These are phyloP conservation scores for Myripristis jacobus DNA, from an alignment of 2,797 vertebrate genomes.

Conservation along the genomic window DNA sequence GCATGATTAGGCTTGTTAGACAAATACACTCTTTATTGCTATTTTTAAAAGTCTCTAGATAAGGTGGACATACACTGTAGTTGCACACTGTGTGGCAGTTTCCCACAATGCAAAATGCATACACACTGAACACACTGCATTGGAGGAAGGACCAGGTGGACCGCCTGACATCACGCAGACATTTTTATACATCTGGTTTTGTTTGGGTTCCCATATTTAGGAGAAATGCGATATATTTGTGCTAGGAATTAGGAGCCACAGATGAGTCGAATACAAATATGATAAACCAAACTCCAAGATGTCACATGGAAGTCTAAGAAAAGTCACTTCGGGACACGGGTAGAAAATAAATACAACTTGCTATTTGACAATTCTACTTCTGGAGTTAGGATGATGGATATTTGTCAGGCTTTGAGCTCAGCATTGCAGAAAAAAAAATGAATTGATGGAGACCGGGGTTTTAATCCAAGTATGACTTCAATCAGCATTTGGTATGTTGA, in stretches of 20 bases:
- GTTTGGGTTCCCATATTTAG: not conserved
- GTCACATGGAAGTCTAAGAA: not conserved
- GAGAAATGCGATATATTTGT: not conserved
- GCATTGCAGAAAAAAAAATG: not conserved
- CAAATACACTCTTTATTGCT: too few relatives aligned
- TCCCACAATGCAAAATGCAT: too few relatives aligned
- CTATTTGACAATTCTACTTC: not conserved
- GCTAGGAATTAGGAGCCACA: not conserved
- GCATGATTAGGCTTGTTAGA: too few relatives aligned
- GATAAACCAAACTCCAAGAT: not conserved
- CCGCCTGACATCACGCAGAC: too few relatives aligned
- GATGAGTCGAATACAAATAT: not conserved
- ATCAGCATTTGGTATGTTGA: conserved; percentile 24
- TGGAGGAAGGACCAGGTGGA: too few relatives aligned
- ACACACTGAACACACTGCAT: too few relatives aligned
- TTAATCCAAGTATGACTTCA: conserved; percentile 19
- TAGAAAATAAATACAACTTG: not conserved
- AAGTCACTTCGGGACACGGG: not conserved
- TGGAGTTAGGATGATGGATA: not conserved
- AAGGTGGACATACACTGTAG: too few relatives aligned
- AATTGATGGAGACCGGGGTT: not conserved
- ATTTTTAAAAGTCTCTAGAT: too few relatives aligned
- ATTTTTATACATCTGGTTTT: not conserved
- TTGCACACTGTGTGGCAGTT: too few relatives aligned
- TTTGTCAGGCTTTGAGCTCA: not conserved